Evolutionary conservation across 2,113 vertebrate species (phyloP).

Genomic region (Podilymbus podiceps): DNA sequence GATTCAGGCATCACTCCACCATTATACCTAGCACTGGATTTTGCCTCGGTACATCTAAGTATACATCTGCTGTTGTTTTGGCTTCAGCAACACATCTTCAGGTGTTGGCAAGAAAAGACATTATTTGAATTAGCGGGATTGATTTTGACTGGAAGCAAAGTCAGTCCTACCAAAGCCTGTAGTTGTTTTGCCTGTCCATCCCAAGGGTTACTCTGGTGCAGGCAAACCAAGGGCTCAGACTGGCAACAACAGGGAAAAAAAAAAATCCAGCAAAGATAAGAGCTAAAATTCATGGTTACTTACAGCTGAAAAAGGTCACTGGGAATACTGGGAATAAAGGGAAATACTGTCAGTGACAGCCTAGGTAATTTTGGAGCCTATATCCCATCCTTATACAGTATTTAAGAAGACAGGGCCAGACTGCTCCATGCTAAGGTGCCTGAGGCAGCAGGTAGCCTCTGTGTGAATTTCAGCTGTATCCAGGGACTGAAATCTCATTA

Average conservation of each 20-base stretch:
- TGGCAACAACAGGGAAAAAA: background rate
- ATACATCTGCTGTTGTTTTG: background rate
- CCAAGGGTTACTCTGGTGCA: background rate
- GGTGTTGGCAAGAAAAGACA: background rate
- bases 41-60: background rate
- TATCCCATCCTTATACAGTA: background rate
- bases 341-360: background rate
- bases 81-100: background rate
- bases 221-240: accelerated
- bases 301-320: background rate
- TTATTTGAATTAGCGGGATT: background rate
- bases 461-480: background rate
- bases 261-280: background rate
- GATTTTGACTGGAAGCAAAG: background rate
- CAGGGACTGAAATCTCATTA: background rate
- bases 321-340: background rate
- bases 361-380: background rate
- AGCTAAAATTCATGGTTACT: background rate
- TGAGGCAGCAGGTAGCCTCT: background rate
- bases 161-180: background rate
- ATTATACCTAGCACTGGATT: background rate
- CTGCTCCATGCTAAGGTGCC: background rate
- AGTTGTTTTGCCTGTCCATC: background rate
- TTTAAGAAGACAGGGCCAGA: background rate
- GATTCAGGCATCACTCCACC: background rate